Base-by-base conservation (phyloP, 2,797 vertebrate species). In the Acanthis flammea region DNA sequence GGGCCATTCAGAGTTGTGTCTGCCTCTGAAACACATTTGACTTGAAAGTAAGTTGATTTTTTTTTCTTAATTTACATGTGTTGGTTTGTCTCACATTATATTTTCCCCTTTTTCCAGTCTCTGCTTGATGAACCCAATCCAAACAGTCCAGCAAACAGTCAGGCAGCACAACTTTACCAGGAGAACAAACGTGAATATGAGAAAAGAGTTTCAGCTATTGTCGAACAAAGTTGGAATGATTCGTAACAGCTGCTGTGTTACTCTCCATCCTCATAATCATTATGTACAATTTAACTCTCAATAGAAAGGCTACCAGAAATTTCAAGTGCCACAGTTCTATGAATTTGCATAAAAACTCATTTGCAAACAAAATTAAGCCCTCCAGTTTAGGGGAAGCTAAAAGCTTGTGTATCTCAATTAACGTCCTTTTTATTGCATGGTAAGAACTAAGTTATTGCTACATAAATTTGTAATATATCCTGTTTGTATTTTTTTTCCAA, bases 401-500 rank as follows among this genome's bases (percentile, higher is more conserved):
- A 98, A 97, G 98, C 98, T 98, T 97, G 98, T 98, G 98, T 99
- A 98, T 98, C 98, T 98, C 97, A 93, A 97, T 98, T 98, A 98
- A 98, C 94, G 96, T 98, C 97, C 98, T 98, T 98, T 98, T 99
- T 98, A 99, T 98, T 99, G 99, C 99, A 99, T 99, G 99, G 98
- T 99, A 98, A 99, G 98, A 99, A 98, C 98, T 99, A 99, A 99
- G 98, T 99, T 99, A 99, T 99, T 99, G 98, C 98, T 99, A 98
- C 99, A 98, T 98, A 98, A 98, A 98, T 99, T 98, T 99, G 98
- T 99, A 99, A 99, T 99, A 98, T 99, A 99, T 99, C 98, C 98
- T 98, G 98, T 98, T 98, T 98, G 98, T 98, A 98, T 98, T 98
- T 98, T 98, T 96, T 98, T 98, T 97, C 98, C 98, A 98, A 98